Conservation (phyloP, 2,797 vertebrate genomes). For the Pitangus sulphuratus region DNA sequence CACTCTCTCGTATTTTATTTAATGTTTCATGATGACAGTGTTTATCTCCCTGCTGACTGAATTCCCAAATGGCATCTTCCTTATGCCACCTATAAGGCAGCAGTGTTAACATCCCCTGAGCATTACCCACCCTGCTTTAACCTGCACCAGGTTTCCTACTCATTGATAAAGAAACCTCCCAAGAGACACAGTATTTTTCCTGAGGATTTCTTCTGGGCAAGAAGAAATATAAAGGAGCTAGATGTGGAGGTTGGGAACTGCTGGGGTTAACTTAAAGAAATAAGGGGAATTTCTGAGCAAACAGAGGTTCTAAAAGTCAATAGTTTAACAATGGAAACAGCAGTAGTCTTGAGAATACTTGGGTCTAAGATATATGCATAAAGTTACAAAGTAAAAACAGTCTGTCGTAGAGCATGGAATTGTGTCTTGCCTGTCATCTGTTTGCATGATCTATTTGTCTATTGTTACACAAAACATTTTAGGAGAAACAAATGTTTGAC, state of each 20-base stretch:
- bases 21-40: background rate
- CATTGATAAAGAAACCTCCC: background rate
- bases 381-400: background rate
- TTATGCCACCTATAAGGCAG: background rate
- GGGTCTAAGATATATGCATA: background rate
- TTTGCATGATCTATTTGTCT: background rate
- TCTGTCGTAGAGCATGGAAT: background rate
- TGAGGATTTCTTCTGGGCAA: background rate
- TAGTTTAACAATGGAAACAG: background rate
- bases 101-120: background rate
- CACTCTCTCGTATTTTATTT: background rate
- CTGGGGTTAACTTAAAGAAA: background rate
- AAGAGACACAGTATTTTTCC: background rate
- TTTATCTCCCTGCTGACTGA: background rate
- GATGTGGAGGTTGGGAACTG: background rate
- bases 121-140: background rate
- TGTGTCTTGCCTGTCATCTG: background rate
- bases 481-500: background rate
- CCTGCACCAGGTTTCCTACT: background rate
- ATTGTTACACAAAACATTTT: background rate
- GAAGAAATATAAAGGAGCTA: background rate
- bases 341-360: background rate
- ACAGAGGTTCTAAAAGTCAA: background rate
- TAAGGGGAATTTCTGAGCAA: background rate
- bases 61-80: background rate